Evolutionary conservation across 2,113 vertebrate species (phyloP).

Genomic region (Carassius carassius): DNA sequence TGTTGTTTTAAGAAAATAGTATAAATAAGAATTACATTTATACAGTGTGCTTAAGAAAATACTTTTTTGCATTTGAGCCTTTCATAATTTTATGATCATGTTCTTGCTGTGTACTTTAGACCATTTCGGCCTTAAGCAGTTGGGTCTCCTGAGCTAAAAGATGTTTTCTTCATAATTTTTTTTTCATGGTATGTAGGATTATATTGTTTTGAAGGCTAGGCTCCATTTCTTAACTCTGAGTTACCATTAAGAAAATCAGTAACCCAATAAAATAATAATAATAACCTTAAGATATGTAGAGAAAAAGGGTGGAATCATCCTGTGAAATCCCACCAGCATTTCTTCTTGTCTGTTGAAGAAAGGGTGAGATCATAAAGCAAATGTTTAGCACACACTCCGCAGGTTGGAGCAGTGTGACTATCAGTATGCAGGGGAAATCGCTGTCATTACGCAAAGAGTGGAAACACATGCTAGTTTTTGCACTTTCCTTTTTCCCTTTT

Average conservation of each 20-base stretch:
- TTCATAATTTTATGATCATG: not conserved
- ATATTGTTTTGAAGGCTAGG: not conserved
- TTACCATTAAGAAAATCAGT: not conserved
- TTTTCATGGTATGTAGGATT: not conserved
- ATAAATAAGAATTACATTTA: not conserved
- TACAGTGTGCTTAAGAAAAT: not conserved
- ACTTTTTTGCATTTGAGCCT: too few relatives aligned
- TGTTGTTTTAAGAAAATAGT: too few relatives aligned
- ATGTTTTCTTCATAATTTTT: not conserved
- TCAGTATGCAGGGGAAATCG: constrained; percentile 67
- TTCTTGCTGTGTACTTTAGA: not conserved
- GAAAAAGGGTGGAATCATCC: not conserved
- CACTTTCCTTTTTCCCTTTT: not conserved
- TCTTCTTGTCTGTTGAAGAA: constrained; percentile 10
- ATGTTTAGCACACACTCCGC: constrained; percentile 27
- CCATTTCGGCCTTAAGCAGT: not conserved
- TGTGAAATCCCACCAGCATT: constrained; percentile 34
- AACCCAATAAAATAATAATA: not conserved
- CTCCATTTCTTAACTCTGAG: not conserved
- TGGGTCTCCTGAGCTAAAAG: not conserved
- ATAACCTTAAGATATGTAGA: not conserved
- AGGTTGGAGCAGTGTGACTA: constrained; percentile 42
- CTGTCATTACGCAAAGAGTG: constrained; percentile 67
- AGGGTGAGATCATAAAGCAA: constrained; percentile 40
- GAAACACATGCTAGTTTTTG: constrained; percentile 69